Evolutionary conservation across 2,888 invertebrate species (phyloP).

Genomic region (Saturnia japonica): DNA sequence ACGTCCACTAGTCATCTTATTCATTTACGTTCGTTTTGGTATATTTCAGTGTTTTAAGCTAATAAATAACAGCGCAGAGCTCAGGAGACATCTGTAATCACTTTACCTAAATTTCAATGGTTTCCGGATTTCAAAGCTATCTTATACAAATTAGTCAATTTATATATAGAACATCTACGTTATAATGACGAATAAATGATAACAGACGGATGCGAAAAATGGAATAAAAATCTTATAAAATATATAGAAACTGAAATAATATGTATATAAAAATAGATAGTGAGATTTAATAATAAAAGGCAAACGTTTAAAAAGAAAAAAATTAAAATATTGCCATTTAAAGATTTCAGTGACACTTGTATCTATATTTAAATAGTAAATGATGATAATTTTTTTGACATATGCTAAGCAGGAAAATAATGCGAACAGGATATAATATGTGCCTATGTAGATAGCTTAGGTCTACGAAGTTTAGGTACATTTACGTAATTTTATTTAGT

Average conservation of each 20-base stretch:
- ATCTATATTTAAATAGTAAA: background rate
- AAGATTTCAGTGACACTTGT: background rate
- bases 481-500: background rate
- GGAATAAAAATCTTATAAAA: background rate
- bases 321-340: background rate
- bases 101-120: conserved; percentile 60
- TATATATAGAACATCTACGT: conserved; percentile 34
- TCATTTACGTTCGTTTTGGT: conserved; percentile 8
- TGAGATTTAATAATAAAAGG: background rate
- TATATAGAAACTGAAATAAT: too few species aligned
- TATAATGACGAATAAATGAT: background rate
- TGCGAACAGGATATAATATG: background rate
- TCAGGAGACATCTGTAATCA: conserved; percentile 47
- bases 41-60: conserved; percentile 38
- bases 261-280: too few species aligned
- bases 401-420: background rate
- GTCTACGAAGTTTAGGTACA: background rate
- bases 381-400: background rate
- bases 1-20: background rate
- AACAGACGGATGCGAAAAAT: background rate
- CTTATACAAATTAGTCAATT: conserved; percentile 39
- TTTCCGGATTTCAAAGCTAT: conserved; percentile 48
- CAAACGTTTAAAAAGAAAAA: too few species aligned
- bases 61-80: conserved; percentile 47
- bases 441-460: background rate